These are phyloP conservation scores for Porites divaricata DNA, from an alignment of 92 coral and sea anemone genomes.

Conservation along the genomic window DNA sequence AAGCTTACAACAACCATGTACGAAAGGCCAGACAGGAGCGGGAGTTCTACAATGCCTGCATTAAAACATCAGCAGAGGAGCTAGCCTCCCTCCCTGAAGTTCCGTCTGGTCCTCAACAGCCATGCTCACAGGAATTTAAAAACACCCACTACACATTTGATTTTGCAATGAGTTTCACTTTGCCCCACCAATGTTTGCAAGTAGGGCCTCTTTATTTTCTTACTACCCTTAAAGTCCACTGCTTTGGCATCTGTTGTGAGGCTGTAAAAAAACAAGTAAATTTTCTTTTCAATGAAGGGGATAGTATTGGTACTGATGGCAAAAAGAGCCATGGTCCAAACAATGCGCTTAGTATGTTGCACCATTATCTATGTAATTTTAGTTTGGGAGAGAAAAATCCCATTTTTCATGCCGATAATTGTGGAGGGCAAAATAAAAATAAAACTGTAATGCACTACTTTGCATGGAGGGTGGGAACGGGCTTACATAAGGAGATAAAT, in stretches of 20 bases:
- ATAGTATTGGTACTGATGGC: conserved; percentile 13
- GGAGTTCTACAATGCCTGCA: conserved; percentile 20
- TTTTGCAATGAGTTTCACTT: not conserved
- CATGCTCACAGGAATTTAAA: conserved; percentile 29
- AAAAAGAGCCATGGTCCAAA: not conserved
- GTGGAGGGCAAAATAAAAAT: not conserved
- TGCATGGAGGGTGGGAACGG: conserved; percentile 4
- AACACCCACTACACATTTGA: conserved; percentile 35
- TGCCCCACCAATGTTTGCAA: conserved; percentile 24
- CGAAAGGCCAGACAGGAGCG: not conserved
- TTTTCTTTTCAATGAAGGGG: conserved; percentile 28
- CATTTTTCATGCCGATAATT: too few relatives aligned
- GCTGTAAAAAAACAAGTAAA: conserved; percentile 9
- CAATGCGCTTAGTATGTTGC: too few relatives aligned
- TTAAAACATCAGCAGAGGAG: conserved; percentile 21
- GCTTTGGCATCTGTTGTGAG: conserved; percentile 36
- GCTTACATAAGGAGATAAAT: conserved; percentile 8
- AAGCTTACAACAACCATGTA: conserved; percentile 10
- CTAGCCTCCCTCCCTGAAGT: conserved; percentile 19
- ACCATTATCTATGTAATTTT: too few relatives aligned
- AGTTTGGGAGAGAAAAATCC: too few relatives aligned
- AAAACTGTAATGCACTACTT: conserved; percentile 12
- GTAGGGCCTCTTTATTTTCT: conserved; percentile 27
- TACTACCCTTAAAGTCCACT: conserved; percentile 10
- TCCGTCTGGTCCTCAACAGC: conserved; percentile 33